These are phyloP conservation scores for Folsomia manolachei DNA, from an alignment of 2,888 invertebrate species.

Conservation along the genomic window DNA sequence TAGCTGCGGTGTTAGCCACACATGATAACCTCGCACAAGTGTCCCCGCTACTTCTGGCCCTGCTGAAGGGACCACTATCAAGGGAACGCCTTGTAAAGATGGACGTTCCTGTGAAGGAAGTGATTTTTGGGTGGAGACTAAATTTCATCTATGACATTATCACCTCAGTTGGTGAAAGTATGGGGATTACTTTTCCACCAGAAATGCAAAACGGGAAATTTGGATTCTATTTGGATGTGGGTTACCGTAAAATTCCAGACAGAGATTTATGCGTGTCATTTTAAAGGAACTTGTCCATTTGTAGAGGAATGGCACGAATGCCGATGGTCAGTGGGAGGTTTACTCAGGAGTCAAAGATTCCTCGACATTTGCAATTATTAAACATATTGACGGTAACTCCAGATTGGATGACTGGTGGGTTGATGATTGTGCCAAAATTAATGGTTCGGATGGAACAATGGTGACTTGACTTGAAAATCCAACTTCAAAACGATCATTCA, in stretches of 20 bases:
- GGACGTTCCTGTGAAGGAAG: slow-evolving; percentile 20
- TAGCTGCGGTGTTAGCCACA: slow-evolving; percentile 19
- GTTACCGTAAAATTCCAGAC: background rate
- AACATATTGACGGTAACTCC: slow-evolving; percentile 28
- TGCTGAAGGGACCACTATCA: background rate
- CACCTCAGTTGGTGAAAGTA: slow-evolving; percentile 2
- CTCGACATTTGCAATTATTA: slow-evolving; percentile 29
- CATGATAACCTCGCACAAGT: background rate
- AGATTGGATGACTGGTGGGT: slow-evolving; percentile 34
- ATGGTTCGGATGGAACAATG: no score
- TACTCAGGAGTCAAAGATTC: slow-evolving; percentile 29
- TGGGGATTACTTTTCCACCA: slow-evolving; percentile 27
- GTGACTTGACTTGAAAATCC: background rate
- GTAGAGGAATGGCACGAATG: slow-evolving; percentile 40
- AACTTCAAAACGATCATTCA: background rate
- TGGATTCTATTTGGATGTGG: slow-evolving; percentile 28
- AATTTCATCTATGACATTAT: slow-evolving; percentile 19
- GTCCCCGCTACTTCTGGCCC: background rate
- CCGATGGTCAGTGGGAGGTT: slow-evolving; percentile 39
- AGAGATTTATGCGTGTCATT: background rate
- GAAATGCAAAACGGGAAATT: slow-evolving; percentile 35
- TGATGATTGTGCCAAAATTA: slow-evolving; percentile 36
- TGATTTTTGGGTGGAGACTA: slow-evolving; percentile 28
- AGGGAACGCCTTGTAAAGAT: slow-evolving; percentile 19
- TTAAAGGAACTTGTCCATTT: background rate